A percentile compares a stretch with the other conserved stretches of the same genome.
Conservation (phyloP, 1,140 invertebrate species). For the Drusus annulatus region DNA sequence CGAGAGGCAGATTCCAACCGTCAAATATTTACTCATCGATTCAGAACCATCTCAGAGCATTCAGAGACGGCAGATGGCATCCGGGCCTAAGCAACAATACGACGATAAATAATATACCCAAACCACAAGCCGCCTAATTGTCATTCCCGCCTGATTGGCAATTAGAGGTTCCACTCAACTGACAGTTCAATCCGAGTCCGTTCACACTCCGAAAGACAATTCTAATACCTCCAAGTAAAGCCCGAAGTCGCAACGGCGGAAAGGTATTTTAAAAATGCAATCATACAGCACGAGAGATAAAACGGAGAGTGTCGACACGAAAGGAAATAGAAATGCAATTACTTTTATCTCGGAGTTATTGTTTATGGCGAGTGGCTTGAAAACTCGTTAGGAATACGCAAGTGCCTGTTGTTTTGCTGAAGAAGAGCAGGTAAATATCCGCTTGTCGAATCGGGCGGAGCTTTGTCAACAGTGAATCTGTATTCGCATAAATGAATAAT, state of each 20-base stretch:
- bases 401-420: too few species aligned
- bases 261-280: not conserved
- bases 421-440: too few species aligned
- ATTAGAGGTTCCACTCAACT: not conserved
- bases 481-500: too few species aligned
- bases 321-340: conserved; percentile 22
- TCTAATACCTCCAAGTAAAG: conserved; percentile 1
- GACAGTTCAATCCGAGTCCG: conserved; percentile 8
- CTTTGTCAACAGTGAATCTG: too few species aligned
- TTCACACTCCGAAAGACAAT: conserved; percentile 16
- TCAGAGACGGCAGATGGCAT: too few species aligned
- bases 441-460: too few species aligned
- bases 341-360: conserved; percentile 11
- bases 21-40: too few species aligned
- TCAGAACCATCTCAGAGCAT: too few species aligned
- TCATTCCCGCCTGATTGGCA: not conserved
- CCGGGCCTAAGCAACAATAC: too few species aligned
- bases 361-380: conserved; percentile 6
- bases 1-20: too few species aligned
- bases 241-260: not conserved
- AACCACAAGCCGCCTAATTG: conserved; percentile 6
- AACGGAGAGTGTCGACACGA: conserved; percentile 11
- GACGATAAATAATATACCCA: too few species aligned
- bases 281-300: conserved; percentile 11
- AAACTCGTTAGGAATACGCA: conserved; percentile 15